Conservation (phyloP, 2,888 invertebrate species). For the Rotaria magnacalcarata region DNA sequence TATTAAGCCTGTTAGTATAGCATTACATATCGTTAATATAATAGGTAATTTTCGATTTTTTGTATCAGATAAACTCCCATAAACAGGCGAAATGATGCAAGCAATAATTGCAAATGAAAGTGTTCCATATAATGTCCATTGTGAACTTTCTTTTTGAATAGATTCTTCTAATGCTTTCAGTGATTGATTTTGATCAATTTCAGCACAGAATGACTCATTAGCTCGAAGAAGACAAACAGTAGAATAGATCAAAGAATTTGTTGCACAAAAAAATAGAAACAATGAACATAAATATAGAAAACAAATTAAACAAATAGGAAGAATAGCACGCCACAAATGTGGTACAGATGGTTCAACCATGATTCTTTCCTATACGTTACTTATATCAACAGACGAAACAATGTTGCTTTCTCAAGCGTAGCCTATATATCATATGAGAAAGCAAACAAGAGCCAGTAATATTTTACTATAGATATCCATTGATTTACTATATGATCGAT, state of each 20-base stretch:
- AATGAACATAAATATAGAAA: neutral
- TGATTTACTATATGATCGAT: neutral
- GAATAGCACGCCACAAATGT: neutral
- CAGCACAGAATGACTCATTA: neutral
- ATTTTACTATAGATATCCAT: no score
- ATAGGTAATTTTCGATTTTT: slow-evolving; percentile 34
- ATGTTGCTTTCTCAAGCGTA: neutral
- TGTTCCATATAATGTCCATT: slow-evolving; percentile 1
- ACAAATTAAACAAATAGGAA: slow-evolving; percentile 5
- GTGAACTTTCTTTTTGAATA: slow-evolving; percentile 7
- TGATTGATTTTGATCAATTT: slow-evolving; percentile 20
- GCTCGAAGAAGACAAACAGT: slow-evolving; percentile 27
- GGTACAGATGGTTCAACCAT: neutral
- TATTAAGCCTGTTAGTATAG: neutral
- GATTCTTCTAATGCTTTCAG: neutral
- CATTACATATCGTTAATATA: neutral
- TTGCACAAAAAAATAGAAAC: neutral
- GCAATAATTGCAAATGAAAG: slow-evolving; percentile 7
- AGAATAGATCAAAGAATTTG: slow-evolving; percentile 22
- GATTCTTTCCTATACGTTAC: neutral
- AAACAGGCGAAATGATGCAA: neutral
- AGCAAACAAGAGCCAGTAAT: no score
- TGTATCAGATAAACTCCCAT: slow-evolving; percentile 23
- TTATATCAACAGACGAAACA: no score
- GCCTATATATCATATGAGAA: no score